Evolutionary conservation across 2,888 invertebrate genomes (phyloP).

Genomic region (Nomada lathburiana): DNA sequence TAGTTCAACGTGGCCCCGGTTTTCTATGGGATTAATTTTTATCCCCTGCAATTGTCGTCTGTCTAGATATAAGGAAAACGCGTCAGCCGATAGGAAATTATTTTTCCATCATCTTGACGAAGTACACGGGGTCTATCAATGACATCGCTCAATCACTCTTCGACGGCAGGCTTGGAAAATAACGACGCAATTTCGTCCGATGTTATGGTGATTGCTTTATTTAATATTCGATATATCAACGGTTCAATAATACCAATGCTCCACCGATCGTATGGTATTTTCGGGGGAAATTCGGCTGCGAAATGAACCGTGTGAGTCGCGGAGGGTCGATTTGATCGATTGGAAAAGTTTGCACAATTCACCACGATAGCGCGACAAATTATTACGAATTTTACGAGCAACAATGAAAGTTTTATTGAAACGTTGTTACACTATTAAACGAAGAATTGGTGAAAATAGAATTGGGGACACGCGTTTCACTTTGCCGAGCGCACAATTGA

Average conservation of each 20-base stretch:
- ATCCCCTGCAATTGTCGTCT: conserved; percentile 1
- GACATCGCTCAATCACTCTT: conserved; percentile 58
- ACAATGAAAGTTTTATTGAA: background rate
- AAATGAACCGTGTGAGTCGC: conserved; percentile 71
- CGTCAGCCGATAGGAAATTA: conserved; percentile 48
- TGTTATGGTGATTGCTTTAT: conserved; percentile 74
- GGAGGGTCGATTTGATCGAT: conserved; percentile 52
- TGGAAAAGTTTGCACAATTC: conserved; percentile 10
- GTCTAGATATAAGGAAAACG: conserved; percentile 2
- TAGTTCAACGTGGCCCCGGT: background rate
- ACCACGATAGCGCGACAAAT: background rate
- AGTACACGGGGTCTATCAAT: conserved; percentile 32
- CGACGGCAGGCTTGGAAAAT: conserved; percentile 55
- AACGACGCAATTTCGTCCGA: conserved; percentile 57
- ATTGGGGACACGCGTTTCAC: background rate
- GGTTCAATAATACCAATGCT: conserved; percentile 46
- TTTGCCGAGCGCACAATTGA: no score
- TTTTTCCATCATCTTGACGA: conserved; percentile 58
- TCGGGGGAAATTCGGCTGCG: conserved; percentile 57
- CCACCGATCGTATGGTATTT: conserved; percentile 70
- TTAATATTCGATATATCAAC: conserved; percentile 75
- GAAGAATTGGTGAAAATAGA: background rate
- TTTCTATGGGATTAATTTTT: background rate
- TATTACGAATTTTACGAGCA: background rate
- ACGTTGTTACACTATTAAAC: background rate